Evolutionary conservation across 1,140 invertebrate genomes (phyloP), one percentile per base, ranked within the genome.

Genomic region (Drosophila tristis): DNA sequence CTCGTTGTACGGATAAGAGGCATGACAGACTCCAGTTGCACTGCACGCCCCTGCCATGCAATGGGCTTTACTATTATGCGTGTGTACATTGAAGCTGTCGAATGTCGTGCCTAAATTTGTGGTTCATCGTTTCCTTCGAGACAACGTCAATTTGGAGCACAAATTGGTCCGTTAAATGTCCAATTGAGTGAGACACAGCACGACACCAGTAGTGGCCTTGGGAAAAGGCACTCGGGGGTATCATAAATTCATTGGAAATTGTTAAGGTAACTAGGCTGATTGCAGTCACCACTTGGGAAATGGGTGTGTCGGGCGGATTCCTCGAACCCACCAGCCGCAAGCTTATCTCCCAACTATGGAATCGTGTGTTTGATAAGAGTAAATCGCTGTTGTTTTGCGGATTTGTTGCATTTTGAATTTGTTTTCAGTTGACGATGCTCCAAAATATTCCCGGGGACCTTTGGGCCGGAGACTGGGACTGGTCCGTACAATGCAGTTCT

Each of bases 391-490:
- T 55, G 25, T 62, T 55, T 73, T 51, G 26, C 44, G 13, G 35
- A 26, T 53, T 56, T 55, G 16, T 50, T 29, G 11, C 35, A 51
- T 48, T 64, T 29, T 9, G 42, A 48, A 57, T 65, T n/a, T 74
- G 70, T 73, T 74, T 73, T 63, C 58, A 44, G 71, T 74, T 74
- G 70, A 64, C 70, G 65, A 58, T 65, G 49, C 45, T 9, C 51
- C 35, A 25, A 11, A 47, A 35, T 25, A 26, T 25, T 29, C 13
- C n/a, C 13, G 8, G 7, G 61, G 8, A 56, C 61, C 43, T 57
- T 26, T 55, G 43, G 39, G 59, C 16, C 29, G 35, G 31, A 8
- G n/a, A 16, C 26, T 20, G 5, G 15, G 2, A 35, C 8, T 39
- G 13, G 25, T 25, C 25, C 2, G 13, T 15, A 8, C 5, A 39